A percentile compares a stretch with the other conserved stretches of the same genome.
phyloP scores from a whole-genome alignment of 2,113 vertebrate species.

The Apistogramma diplotaenia region DNA sequence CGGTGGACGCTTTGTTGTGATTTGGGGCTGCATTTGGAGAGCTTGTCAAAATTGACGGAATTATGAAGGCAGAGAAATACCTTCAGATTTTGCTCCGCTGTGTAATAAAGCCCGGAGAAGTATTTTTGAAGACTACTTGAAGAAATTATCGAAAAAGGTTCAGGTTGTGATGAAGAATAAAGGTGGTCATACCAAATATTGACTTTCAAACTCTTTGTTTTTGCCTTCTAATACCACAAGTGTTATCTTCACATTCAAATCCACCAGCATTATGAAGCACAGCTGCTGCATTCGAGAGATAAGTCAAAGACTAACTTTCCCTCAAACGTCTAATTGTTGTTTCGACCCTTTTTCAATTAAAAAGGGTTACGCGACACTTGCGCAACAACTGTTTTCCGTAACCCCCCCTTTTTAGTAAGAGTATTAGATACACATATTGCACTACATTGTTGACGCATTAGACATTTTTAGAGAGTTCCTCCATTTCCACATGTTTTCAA shows the following conservation, averaged over 20 bases:
- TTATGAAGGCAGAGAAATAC: no score
- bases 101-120: neutral
- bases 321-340: neutral
- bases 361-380: no score
- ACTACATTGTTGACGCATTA: neutral
- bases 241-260: slow-evolving; percentile 35
- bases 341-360: no score
- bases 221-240: no score
- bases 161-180: neutral
- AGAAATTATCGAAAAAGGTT: neutral
- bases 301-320: neutral
- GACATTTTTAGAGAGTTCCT: neutral
- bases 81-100: no score
- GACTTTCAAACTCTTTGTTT: neutral
- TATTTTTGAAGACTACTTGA: neutral
- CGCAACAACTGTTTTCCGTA: neutral
- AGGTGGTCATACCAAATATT: neutral
- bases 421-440: neutral
- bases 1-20: no score
- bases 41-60: no score
- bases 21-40: no score
- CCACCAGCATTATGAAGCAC: slow-evolving; percentile 15
- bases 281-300: slow-evolving; percentile 16
- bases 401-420: neutral
- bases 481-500: neutral